These are phyloP conservation scores for Benitochromis conjunctus DNA, from an alignment of 2,113 vertebrate genomes.

Conservation along the genomic window DNA sequence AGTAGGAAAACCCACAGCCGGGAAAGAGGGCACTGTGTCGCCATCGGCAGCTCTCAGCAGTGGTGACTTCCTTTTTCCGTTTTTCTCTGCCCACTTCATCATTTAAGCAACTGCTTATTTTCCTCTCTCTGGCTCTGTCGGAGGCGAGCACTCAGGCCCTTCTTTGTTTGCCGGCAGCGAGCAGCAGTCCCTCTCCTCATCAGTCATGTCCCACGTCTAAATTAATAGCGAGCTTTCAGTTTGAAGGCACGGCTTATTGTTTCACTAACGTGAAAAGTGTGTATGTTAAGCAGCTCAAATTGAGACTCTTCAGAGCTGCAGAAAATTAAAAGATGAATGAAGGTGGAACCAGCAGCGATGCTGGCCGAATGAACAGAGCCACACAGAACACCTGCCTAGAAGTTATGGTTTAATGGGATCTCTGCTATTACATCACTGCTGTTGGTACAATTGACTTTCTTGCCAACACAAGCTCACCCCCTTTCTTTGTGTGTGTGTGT, in stretches of 20 bases:
- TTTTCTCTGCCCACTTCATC: constrained; percentile 57
- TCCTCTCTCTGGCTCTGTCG: constrained; percentile 27
- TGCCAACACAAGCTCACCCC: constrained; percentile 39
- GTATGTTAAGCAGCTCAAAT: background rate
- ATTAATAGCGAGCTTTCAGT: background rate
- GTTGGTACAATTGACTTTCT: constrained; percentile 50
- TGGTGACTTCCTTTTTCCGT: constrained; percentile 65
- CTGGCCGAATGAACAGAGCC: background rate
- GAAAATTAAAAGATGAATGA: background rate
- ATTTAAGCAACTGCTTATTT: constrained; percentile 59
- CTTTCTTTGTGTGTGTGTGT: background rate
- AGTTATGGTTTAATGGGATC: constrained; percentile 35
- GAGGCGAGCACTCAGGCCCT: constrained; percentile 6
- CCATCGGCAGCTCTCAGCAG: constrained; percentile 33
- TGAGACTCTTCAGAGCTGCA: background rate
- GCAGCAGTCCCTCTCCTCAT: background rate
- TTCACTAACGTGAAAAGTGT: background rate
- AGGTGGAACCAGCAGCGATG: background rate
- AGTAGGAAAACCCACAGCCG: constrained; percentile 34
- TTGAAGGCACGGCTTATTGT: background rate
- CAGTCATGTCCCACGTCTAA: background rate
- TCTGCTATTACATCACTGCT: constrained; percentile 61
- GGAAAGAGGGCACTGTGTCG: constrained; percentile 64
- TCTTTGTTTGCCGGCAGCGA: constrained; percentile 16
- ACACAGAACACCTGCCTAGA: constrained; percentile 32